Evolutionary conservation across 2,888 invertebrate species (phyloP).

Genomic region (Orthosia gothica): DNA sequence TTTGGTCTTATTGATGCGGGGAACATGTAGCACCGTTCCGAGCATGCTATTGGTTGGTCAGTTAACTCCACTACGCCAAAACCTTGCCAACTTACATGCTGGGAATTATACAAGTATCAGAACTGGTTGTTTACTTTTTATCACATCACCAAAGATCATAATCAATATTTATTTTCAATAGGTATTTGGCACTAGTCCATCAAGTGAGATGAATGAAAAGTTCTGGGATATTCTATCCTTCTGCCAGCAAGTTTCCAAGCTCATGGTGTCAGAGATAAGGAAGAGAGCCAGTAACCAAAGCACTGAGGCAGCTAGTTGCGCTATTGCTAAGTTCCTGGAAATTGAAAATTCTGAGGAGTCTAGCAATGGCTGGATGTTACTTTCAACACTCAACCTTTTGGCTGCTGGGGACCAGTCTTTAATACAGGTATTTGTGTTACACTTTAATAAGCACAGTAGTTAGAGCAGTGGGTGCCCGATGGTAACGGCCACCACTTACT

Average conservation of each 20-base stretch:
- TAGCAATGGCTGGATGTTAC: constrained; percentile 99
- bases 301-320: constrained; percentile 98
- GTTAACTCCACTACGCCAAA: no score
- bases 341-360: constrained; percentile 98
- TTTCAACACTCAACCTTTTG: constrained; percentile 97
- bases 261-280: constrained; percentile 99
- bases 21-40: no score
- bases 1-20: no score
- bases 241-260: constrained; percentile 97
- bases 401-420: constrained; percentile 97
- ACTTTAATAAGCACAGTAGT: not conserved
- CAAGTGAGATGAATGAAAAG: constrained; percentile 99
- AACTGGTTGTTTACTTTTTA: not conserved
- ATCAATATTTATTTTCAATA: constrained; percentile 78
- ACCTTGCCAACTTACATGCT: no score
- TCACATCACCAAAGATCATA: not conserved
- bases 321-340: constrained; percentile 99
- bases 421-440: constrained; percentile 93
- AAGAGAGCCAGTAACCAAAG: constrained; percentile 99
- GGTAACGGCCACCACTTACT: no score
- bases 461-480: no score
- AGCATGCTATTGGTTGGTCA: no score
- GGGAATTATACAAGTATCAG: not conserved
- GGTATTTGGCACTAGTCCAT: constrained; percentile 98
- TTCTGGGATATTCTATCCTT: constrained; percentile 99